Base-by-base conservation (phyloP, 2,113 vertebrate species). In the Calyptommatus sinebrachiatus region DNA sequence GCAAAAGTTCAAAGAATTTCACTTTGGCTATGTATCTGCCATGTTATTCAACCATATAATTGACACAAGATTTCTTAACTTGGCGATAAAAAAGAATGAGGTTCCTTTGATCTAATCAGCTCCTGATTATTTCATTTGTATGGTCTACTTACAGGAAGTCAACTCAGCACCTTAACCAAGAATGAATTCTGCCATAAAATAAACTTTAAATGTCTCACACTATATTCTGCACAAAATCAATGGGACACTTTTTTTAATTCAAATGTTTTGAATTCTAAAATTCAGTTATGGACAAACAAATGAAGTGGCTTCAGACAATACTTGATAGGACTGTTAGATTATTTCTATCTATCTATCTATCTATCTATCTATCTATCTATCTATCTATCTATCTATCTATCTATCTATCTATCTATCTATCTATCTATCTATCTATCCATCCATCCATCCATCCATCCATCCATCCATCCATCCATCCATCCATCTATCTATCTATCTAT, bases 201-300 rank as follows among this genome's bases (percentile, higher is more conserved):
- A 75, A 2, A 6, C 7, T 7, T 61, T 80, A 83, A 82, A 61
- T 68, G 60, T 79, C 84, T 63, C 70, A 73, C 66, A 78, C 61
- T 0, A 78, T 60, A 83, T 76, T 8, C 1, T 0, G 5, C 61
- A 71, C 28, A 12, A 63, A 76, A 83, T 78, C 83, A 89, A 89
- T 81, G 83, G 79, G 85, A 75, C 87, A 71, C 73, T 31, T 61
- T 79, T 81, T 78, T 16, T 16, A 2, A 57, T 57, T 57, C 53
- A 57, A 4, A 57, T 18, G 65, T 76, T 77, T 84, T 84, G 60
- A 70, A 8, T 22, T 79, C 85, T 79, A 80, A 81, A 88, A 89
- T 88, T 90, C 92, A 94, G 93, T 94, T 95, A 94, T 83, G 86
- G 86, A 90, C 85, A 88, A 80, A 69, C 89, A 87, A 90, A 86